phyloP scores from a whole-genome alignment of 2,113 vertebrate genomes.

The Proteles cristata region DNA sequence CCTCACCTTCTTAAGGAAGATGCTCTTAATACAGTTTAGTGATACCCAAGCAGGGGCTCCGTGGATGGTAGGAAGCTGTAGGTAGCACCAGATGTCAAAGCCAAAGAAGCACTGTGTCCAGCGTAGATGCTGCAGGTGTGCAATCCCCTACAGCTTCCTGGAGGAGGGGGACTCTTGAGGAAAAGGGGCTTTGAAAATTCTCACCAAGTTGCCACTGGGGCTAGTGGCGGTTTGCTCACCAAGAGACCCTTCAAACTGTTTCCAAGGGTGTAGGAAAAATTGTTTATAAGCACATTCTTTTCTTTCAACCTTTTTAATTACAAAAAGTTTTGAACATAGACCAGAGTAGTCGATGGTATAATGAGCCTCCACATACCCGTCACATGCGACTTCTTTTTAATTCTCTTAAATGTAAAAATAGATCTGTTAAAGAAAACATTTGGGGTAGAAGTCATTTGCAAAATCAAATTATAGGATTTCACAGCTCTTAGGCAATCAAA shows the following conservation, averaged over 20 bases:
- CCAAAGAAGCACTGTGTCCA: not conserved
- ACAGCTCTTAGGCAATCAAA: constrained; percentile 1
- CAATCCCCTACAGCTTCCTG: not conserved
- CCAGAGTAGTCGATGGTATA: constrained; percentile 40
- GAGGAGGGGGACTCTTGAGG: not conserved
- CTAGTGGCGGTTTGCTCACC: not conserved
- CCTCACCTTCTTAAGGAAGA: not conserved
- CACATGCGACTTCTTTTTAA: not conserved
- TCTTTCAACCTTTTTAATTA: not conserved
- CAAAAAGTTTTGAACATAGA: constrained; percentile 21
- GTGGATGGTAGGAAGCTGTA: not conserved
- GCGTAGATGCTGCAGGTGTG: rapidly evolving
- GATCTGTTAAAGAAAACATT: constrained; percentile 59
- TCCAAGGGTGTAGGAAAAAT: not conserved
- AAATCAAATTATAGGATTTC: constrained; percentile 70
- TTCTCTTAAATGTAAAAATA: constrained; percentile 68
- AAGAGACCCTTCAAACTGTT: not conserved
- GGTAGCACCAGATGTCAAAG: rapidly evolving
- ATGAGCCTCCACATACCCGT: not conserved
- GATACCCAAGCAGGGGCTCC: not conserved
- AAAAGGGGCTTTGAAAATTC: not conserved
- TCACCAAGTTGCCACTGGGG: not conserved
- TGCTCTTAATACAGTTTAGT: not conserved
- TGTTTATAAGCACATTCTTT: not conserved
- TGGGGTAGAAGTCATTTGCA: constrained; percentile 35